Conservation (phyloP, 2,797 vertebrate genomes). For the Triplophysa yarkandensis region DNA sequence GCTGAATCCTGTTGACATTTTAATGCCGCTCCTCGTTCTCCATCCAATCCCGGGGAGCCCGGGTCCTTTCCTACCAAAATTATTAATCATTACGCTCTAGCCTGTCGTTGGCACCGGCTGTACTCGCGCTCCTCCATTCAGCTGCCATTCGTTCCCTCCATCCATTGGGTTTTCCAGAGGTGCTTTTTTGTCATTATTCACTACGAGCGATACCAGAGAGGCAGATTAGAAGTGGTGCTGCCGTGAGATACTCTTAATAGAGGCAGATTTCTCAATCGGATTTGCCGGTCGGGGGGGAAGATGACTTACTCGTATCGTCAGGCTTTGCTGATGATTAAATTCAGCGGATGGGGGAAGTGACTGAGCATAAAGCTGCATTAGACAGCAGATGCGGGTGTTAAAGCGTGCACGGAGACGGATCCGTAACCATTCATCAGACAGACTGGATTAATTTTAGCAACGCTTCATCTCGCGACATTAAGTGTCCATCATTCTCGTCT, state of each 20-base stretch:
- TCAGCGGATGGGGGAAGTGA: constrained; percentile 28
- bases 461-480: not conserved
- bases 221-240: constrained; percentile 43
- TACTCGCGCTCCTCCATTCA: constrained; percentile 43
- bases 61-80: constrained; percentile 44
- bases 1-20: constrained; percentile 59
- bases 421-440: constrained; percentile 6
- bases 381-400: constrained; percentile 34
- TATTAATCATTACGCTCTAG: constrained; percentile 51
- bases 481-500: not conserved
- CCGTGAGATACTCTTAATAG: constrained; percentile 47
- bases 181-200: constrained; percentile 48
- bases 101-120: constrained; percentile 22
- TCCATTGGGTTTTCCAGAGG: constrained; percentile 47
- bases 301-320: constrained; percentile 41
- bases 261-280: constrained; percentile 48
- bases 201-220: constrained; percentile 32
- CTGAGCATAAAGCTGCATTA: constrained; percentile 32
- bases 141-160: constrained; percentile 34
- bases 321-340: constrained; percentile 30
- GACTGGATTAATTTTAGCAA: constrained; percentile 26
- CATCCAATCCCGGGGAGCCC: not conserved
- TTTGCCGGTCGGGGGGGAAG: constrained; percentile 31
- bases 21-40: constrained; percentile 42
- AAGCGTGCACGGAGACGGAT: constrained; percentile 12